Evolutionary conservation across 2,113 vertebrate genomes (phyloP).

Genomic region (Tragulus kanchil): DNA sequence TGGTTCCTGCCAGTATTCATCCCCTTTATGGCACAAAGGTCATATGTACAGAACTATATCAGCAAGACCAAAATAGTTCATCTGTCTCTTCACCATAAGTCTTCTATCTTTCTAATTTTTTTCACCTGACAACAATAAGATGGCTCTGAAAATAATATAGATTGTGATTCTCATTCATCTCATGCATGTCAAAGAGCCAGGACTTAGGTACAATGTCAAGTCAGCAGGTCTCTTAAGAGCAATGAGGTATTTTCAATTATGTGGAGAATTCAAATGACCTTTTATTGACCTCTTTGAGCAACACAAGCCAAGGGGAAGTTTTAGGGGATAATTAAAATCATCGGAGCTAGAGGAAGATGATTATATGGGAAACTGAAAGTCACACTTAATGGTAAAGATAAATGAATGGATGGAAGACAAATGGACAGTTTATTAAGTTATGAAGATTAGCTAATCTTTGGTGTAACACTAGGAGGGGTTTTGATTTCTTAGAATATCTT

Average conservation of each 20-base stretch:
- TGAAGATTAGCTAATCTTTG: background rate
- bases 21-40: background rate
- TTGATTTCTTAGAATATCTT: background rate
- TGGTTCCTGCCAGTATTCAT: background rate
- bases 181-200: background rate
- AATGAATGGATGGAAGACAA: background rate
- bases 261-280: background rate
- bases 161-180: background rate
- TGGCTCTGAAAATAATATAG: background rate
- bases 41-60: background rate
- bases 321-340: slow-evolving; percentile 60
- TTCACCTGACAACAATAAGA: background rate
- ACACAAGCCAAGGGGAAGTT: background rate
- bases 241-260: background rate
- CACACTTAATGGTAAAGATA: background rate
- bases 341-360: slow-evolving; percentile 3
- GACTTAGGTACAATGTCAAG: background rate
- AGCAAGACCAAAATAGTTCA: background rate
- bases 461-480: background rate
- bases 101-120: background rate
- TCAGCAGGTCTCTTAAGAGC: background rate
- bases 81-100: background rate
- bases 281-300: slow-evolving; percentile 35
- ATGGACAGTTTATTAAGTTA: background rate
- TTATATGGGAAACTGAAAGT: background rate